A percentile compares a stretch with the other conserved stretches of the same genome.
Conservation (phyloP, 1,140 invertebrate genomes). For the Marisa cornuarietis region DNA sequence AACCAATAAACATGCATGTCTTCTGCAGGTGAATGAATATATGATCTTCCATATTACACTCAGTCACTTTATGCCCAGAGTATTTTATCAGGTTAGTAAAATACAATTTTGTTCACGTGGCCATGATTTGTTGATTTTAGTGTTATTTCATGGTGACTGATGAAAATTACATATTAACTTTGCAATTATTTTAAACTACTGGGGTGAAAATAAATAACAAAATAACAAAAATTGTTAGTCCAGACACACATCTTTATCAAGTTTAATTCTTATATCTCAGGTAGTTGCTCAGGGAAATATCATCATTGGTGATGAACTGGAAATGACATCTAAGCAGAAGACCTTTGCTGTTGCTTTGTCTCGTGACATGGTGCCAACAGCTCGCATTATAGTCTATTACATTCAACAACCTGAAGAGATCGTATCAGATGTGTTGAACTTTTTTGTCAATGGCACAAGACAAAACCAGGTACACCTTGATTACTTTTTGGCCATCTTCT, state of each 20-base stretch:
- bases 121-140: too few relatives aligned
- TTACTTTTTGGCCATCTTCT: not conserved
- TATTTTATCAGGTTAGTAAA: conserved; percentile 82
- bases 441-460: conserved; percentile 93
- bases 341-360: conserved; percentile 90
- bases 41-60: conserved; percentile 93
- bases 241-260: too few relatives aligned
- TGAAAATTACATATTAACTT: too few relatives aligned
- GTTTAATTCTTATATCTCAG: conserved; percentile 30
- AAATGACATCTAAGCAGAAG: conserved; percentile 67
- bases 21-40: conserved; percentile 86
- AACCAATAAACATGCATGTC: too few relatives aligned
- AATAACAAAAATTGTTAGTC: too few relatives aligned
- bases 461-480: conserved; percentile 55
- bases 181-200: too few relatives aligned
- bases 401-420: conserved; percentile 81
- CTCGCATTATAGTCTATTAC: conserved; percentile 90
- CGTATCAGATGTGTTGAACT: conserved; percentile 90
- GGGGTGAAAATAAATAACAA: too few relatives aligned
- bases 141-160: too few relatives aligned
- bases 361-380: conserved; percentile 92
- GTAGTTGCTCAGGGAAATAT: conserved; percentile 64
- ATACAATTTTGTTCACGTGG: not conserved
- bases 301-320: conserved; percentile 59
- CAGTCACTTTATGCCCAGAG: conserved; percentile 88